phyloP scores from a whole-genome alignment of 2,888 invertebrate species.

The Nomada lathburiana region DNA sequence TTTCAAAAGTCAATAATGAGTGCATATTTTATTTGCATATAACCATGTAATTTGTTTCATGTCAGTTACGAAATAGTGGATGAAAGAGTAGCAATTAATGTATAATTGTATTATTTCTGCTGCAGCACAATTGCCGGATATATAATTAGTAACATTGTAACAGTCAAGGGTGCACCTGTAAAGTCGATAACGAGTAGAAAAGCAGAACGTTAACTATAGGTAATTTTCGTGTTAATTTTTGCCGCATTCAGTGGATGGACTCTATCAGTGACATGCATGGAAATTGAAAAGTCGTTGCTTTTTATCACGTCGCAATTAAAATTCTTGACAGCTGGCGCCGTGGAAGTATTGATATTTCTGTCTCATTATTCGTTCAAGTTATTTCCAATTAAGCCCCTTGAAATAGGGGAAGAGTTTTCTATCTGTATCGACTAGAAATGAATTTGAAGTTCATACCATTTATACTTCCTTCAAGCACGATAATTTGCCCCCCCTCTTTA shows the following conservation, averaged over 20 bases:
- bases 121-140: background rate
- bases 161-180: conserved; percentile 5
- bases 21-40: background rate
- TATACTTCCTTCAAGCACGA: background rate
- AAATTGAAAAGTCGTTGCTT: conserved; percentile 7
- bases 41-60: background rate
- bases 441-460: background rate
- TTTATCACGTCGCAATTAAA: conserved; percentile 23
- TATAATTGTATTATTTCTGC: background rate
- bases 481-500: background rate
- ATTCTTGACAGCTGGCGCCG: background rate
- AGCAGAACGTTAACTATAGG: background rate
- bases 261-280: conserved; percentile 2
- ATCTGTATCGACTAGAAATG: background rate
- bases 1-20: no score
- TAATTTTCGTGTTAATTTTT: conserved; percentile 22
- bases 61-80: background rate
- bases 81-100: background rate
- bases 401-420: conserved; percentile 1
- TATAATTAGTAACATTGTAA: background rate
- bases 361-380: conserved; percentile 13
- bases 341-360: background rate
- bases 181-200: background rate
- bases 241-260: background rate
- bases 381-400: conserved; percentile 20